These are phyloP conservation scores for Dipodomys stephensi DNA, from an alignment of 2,113 vertebrate species.

Conservation along the genomic window DNA sequence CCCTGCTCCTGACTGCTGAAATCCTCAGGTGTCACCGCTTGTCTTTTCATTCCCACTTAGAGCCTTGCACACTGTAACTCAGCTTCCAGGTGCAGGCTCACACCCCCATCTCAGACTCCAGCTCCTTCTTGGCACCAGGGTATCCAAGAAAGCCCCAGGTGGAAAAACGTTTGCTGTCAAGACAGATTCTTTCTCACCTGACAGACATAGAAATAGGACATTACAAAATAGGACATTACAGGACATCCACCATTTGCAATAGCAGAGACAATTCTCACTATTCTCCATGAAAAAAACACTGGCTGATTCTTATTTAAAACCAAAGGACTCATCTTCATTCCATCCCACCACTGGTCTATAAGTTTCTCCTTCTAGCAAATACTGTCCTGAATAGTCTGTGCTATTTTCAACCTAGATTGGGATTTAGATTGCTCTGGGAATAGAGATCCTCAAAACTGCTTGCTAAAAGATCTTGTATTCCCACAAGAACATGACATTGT, in stretches of 20 bases:
- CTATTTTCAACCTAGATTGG: neutral
- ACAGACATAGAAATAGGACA: neutral
- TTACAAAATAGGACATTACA: neutral
- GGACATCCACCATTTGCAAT: rapidly evolving
- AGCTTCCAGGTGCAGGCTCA: neutral
- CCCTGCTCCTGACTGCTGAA: neutral
- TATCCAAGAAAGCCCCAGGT: neutral
- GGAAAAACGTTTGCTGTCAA: neutral
- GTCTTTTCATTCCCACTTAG: constrained; percentile 48
- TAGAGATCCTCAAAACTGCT: constrained; percentile 8
- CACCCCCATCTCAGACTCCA: neutral
- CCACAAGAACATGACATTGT: constrained; percentile 66
- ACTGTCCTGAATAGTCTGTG: neutral
- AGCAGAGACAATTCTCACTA: neutral
- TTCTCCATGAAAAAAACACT: neutral
- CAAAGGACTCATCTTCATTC: neutral
- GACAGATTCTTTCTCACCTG: neutral
- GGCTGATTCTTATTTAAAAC: neutral
- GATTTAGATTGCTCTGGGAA: constrained; percentile 30
- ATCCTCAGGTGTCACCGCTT: constrained; percentile 25
- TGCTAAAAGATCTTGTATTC: constrained; percentile 65
- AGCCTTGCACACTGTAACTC: neutral
- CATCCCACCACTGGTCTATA: neutral
- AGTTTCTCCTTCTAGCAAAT: neutral
- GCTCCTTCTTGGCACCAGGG: rapidly evolving